phyloP scores from a whole-genome alignment of 2,888 invertebrate genomes.

The Leptopilina syphax region DNA sequence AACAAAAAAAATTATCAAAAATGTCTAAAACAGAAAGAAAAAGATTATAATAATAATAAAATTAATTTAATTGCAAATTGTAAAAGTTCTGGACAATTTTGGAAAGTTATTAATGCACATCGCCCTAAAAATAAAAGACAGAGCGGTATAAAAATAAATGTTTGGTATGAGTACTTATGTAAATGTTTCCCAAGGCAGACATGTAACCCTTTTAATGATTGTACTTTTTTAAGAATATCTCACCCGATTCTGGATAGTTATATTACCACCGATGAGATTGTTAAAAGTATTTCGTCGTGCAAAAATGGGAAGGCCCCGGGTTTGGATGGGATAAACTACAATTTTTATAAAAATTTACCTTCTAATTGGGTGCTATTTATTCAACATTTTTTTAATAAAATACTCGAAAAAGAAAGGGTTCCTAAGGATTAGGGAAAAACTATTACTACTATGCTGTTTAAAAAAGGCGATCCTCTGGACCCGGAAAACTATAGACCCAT shows the following conservation, averaged over 20 bases:
- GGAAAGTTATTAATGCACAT: neutral
- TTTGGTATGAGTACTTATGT: neutral
- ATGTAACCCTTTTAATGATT: neutral
- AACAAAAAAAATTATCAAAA: neutral
- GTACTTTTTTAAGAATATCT: neutral
- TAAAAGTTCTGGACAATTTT: neutral
- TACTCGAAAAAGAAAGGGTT: no score
- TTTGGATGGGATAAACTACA: neutral
- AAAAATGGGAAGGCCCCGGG: neutral
- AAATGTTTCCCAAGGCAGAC: neutral
- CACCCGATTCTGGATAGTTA: neutral
- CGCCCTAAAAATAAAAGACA: neutral
- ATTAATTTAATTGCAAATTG: neutral
- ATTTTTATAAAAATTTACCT: conserved; percentile 1
- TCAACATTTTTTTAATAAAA: no score
- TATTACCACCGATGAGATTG: neutral
- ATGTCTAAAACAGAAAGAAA: neutral
- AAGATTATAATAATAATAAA: neutral
- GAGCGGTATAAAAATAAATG: neutral
- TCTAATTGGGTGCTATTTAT: neutral
- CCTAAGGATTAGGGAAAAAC: no score
- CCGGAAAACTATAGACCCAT: no score
- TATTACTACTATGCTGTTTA: no score
- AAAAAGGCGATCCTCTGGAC: no score
- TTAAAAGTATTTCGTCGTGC: neutral